These are phyloP conservation scores for Rhagium mordax DNA, from an alignment of 2,888 invertebrate species.

Conservation along the genomic window DNA sequence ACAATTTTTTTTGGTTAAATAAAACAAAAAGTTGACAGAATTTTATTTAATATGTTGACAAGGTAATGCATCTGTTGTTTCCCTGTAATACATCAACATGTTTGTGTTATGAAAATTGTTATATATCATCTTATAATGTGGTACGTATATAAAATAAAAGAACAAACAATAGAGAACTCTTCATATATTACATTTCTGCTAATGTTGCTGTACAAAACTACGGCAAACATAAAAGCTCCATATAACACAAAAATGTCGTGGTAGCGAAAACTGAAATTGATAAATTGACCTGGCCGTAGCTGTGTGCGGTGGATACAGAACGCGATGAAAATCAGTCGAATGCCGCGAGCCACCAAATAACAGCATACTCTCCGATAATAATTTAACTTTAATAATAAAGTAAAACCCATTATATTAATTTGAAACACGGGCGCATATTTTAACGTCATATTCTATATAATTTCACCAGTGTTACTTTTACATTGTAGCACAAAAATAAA, in stretches of 20 bases:
- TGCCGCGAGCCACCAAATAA: constrained; percentile 53
- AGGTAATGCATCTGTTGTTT: constrained; percentile 59
- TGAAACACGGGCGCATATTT: constrained; percentile 19
- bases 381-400: constrained; percentile 50
- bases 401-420: constrained; percentile 35
- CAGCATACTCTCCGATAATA: constrained; percentile 45
- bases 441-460: not conserved
- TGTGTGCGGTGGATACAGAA: constrained; percentile 50
- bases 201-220: constrained; percentile 61
- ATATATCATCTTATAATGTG: constrained; percentile 59
- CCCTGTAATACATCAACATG: constrained; percentile 57
- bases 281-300: constrained; percentile 58
- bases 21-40: constrained; percentile 1
- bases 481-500: constrained; percentile 17
- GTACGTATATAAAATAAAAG: constrained; percentile 59
- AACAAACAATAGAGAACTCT: constrained; percentile 60
- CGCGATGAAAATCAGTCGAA: constrained; percentile 60
- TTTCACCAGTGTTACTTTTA: constrained; percentile 4
- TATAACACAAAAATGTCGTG: constrained; percentile 60
- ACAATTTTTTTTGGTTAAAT: constrained; percentile 16
- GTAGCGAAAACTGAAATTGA: constrained; percentile 63
- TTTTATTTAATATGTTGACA: constrained; percentile 57
- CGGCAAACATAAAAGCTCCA: constrained; percentile 60
- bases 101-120: constrained; percentile 55
- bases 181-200: constrained; percentile 62